A percentile compares a stretch with the other conserved stretches of the same genome.
Conservation (phyloP, 1,140 invertebrate species). For the Magallana angulata region DNA sequence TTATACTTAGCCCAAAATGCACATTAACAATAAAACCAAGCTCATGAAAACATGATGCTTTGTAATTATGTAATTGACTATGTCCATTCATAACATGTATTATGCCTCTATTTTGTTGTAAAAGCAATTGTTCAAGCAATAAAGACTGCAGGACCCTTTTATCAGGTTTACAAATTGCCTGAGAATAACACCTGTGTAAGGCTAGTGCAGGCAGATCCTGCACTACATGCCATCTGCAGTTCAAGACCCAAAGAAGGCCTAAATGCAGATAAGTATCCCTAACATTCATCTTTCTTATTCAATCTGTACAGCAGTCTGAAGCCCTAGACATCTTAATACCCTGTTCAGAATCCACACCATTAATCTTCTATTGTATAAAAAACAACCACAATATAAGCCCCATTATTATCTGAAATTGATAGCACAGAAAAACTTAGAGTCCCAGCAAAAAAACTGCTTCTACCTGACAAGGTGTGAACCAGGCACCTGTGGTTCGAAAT, state of each 20-base stretch:
- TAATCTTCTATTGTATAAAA: not conserved
- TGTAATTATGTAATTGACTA: not conserved
- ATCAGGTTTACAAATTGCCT: not conserved
- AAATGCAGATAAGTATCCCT: not conserved
- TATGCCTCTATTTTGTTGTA: not conserved
- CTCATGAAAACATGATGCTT: no score
- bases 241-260: not conserved
- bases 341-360: slow-evolving; percentile 3
- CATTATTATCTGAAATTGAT: slow-evolving; percentile 24
- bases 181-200: not conserved
- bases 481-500: not conserved
- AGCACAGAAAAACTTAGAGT: not conserved
- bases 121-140: not conserved
- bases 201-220: not conserved
- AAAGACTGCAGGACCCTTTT: slow-evolving; percentile 18
- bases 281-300: slow-evolving; percentile 13
- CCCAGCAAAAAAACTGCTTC: not conserved
- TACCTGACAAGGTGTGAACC: slow-evolving; percentile 4
- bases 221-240: not conserved
- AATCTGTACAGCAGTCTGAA: not conserved
- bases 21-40: no score
- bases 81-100: not conserved
- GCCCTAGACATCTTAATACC: not conserved
- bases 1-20: no score
- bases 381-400: not conserved